phyloP scores from a whole-genome alignment of 2,888 invertebrate genomes.

The Odontocolon sp. region DNA sequence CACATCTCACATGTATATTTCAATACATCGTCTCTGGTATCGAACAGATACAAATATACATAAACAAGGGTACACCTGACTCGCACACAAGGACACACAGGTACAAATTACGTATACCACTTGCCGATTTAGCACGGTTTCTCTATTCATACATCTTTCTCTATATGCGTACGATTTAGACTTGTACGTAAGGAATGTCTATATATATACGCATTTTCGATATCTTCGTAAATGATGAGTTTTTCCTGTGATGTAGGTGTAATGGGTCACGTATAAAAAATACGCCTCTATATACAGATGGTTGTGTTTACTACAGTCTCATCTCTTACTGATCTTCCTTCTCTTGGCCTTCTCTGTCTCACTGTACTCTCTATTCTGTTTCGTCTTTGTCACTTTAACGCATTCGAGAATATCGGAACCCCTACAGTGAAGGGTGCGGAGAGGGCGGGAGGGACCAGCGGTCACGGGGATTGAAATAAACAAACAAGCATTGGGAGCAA shows the following conservation, averaged over 20 bases:
- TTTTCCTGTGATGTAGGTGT: constrained; percentile 37
- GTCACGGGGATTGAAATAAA: constrained; percentile 79
- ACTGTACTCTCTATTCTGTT: neutral
- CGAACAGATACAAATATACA: constrained; percentile 21
- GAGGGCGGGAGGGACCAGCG: constrained; percentile 75
- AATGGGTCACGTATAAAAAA: constrained; percentile 14
- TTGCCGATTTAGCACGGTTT: constrained; percentile 5
- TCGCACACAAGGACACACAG: constrained; percentile 1
- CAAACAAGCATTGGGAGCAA: constrained; percentile 81
- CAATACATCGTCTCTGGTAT: neutral
- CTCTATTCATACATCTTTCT: neutral
- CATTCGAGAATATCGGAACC: constrained; percentile 38
- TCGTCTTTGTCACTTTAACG: constrained; percentile 24
- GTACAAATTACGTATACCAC: constrained; percentile 15
- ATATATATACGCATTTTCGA: neutral
- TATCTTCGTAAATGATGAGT: constrained; percentile 19
- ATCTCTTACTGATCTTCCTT: neutral
- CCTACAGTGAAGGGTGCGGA: too few relatives aligned
- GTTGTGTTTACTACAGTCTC: constrained; percentile 35
- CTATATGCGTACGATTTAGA: neutral
- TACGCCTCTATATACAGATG: neutral
- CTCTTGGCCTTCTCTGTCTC: neutral
- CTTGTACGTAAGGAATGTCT: neutral
- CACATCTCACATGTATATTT: neutral
- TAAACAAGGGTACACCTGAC: neutral